Conservation (phyloP, 2,888 invertebrate species). For the Antitype chi region DNA sequence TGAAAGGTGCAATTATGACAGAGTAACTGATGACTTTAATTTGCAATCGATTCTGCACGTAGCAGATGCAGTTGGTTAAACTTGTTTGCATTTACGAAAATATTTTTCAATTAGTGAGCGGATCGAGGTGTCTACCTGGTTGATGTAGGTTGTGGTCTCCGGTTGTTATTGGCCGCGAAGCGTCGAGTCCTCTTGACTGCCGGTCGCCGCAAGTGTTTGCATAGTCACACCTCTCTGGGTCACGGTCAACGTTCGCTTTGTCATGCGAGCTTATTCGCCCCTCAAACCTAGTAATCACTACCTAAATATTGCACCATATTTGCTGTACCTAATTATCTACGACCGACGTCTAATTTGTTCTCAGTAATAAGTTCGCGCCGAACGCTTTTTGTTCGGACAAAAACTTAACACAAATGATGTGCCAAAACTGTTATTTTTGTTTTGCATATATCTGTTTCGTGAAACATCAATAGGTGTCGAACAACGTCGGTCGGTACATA, state of each 20-base stretch:
- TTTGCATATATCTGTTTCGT: constrained; percentile 86
- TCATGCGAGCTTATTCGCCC: constrained; percentile 70
- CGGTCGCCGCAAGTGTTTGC: constrained; percentile 47
- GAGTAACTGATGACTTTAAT: constrained; percentile 82
- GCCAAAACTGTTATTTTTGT: constrained; percentile 88
- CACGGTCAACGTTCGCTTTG: constrained; percentile 68
- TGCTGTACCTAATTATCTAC: constrained; percentile 80
- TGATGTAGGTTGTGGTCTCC: constrained; percentile 84
- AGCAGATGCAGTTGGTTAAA: constrained; percentile 69
- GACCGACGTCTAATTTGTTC: constrained; percentile 84
- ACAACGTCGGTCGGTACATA: constrained; percentile 53
- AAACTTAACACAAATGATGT: constrained; percentile 82
- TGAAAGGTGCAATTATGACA: constrained; percentile 41
- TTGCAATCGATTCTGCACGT: constrained; percentile 83
- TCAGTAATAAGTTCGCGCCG: constrained; percentile 82
- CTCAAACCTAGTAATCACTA: constrained; percentile 79
- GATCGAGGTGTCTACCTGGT: constrained; percentile 67
- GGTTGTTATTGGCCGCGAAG: constrained; percentile 75
- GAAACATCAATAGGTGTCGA: constrained; percentile 79
- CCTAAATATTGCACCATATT: constrained; percentile 80
- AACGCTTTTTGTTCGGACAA: constrained; percentile 79
- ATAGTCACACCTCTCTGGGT: constrained; percentile 63
- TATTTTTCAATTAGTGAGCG: constrained; percentile 80
- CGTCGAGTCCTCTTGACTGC: constrained; percentile 57
- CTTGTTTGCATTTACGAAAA: constrained; percentile 80